phyloP scores from a whole-genome alignment of 2,888 invertebrate species.

The Drosophila conformis region DNA sequence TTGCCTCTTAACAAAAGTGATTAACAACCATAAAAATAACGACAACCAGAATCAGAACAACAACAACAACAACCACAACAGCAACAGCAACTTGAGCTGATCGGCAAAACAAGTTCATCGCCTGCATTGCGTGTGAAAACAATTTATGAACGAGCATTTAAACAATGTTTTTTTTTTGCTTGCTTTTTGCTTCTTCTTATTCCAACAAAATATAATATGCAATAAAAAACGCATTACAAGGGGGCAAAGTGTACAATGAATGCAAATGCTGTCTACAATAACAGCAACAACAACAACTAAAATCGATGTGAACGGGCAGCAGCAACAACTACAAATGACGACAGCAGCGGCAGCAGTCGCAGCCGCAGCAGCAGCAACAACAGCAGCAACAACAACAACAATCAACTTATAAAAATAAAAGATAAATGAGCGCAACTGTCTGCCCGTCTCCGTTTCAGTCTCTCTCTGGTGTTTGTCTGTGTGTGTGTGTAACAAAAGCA shows the following conservation, averaged over 20 bases:
- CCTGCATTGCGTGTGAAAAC: slow-evolving; percentile 63
- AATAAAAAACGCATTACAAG: slow-evolving; percentile 65
- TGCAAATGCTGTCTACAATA: slow-evolving; percentile 64
- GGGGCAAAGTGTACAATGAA: slow-evolving; percentile 74
- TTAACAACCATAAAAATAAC: slow-evolving; percentile 60
- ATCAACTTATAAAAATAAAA: slow-evolving; percentile 69
- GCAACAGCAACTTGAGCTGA: slow-evolving; percentile 29
- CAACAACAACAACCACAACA: slow-evolving; percentile 21
- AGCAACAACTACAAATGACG: slow-evolving; percentile 54
- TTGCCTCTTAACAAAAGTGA: slow-evolving; percentile 64
- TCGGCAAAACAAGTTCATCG: slow-evolving; percentile 52
- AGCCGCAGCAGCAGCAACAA: slow-evolving; percentile 32
- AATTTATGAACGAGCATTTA: slow-evolving; percentile 65
- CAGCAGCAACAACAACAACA: slow-evolving; percentile 33
- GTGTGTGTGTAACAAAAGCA: slow-evolving; percentile 59
- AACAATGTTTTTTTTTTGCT: slow-evolving; percentile 31
- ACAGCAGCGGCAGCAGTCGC: slow-evolving; percentile 43
- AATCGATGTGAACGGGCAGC: slow-evolving; percentile 51
- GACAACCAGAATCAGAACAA: slow-evolving; percentile 38
- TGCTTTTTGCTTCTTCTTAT: slow-evolving; percentile 5
- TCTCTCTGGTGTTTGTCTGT: slow-evolving; percentile 21
- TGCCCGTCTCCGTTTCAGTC: slow-evolving; percentile 39
- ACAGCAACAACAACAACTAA: slow-evolving; percentile 31
- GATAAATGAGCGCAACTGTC: slow-evolving; percentile 70
- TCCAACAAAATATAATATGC: slow-evolving; percentile 48